phyloP scores from a whole-genome alignment of 2,113 vertebrate genomes.

The Cyprinodon brontotheroides region DNA sequence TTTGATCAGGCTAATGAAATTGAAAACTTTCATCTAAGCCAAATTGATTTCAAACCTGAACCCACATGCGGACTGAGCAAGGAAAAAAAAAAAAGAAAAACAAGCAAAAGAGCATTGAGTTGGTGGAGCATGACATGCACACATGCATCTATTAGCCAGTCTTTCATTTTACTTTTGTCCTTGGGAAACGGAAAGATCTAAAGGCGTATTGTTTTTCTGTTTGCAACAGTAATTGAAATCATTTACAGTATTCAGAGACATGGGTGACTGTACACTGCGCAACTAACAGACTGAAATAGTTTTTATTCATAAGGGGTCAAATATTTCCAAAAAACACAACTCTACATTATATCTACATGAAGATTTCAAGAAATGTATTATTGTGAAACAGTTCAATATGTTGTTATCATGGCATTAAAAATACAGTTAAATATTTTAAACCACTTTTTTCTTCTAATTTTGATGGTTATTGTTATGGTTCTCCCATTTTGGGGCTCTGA shows the following conservation, averaged over 20 bases:
- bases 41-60: conserved; percentile 80
- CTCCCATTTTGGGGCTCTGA: too few species aligned
- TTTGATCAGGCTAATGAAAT: conserved; percentile 83
- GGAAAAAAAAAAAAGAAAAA: not conserved
- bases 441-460: too few species aligned
- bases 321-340: not conserved
- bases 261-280: too few species aligned
- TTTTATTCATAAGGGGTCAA: not conserved
- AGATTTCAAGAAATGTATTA: not conserved
- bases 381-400: not conserved
- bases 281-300: not conserved
- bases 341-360: not conserved
- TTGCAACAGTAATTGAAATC: conserved; percentile 10
- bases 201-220: conserved; percentile 11
- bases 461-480: too few species aligned
- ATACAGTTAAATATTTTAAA: too few species aligned
- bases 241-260: not conserved
- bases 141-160: conserved; percentile 55
- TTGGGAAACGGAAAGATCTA: conserved; percentile 25
- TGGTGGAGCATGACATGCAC: conserved; percentile 40
- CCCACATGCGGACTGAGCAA: conserved; percentile 22
- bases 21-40: conserved; percentile 81
- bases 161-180: conserved; percentile 39
- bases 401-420: not conserved
- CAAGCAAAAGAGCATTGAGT: conserved; percentile 22